phyloP scores from a whole-genome alignment of 2,113 vertebrate genomes.

The Laticauda colubrina region DNA sequence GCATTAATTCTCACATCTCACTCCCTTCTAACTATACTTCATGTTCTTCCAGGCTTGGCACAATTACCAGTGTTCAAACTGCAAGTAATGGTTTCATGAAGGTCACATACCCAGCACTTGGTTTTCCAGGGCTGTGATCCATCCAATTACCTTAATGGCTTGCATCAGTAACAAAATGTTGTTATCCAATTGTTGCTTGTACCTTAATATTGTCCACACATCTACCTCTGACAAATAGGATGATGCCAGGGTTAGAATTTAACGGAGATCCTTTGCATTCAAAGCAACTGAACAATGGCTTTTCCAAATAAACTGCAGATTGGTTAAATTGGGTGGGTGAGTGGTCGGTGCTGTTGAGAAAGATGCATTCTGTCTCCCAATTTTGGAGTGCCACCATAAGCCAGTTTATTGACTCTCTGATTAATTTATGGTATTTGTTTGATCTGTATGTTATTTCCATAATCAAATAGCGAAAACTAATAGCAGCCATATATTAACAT shows the following conservation, averaged over 20 bases:
- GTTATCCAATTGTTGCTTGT: not conserved
- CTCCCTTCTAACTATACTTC: not conserved
- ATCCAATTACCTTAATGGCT: not conserved
- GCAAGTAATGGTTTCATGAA: not conserved
- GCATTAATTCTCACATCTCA: not conserved
- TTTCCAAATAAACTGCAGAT: not conserved
- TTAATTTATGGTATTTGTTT: not conserved
- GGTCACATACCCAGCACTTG: not conserved
- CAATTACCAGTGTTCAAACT: not conserved
- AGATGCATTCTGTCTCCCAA: not conserved
- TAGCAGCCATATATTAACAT: not conserved
- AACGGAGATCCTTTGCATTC: not conserved
- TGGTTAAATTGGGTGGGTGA: not conserved
- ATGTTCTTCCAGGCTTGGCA: not conserved
- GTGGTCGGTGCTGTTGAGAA: not conserved
- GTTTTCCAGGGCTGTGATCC: not conserved
- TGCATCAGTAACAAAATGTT: not conserved
- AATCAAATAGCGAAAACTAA: not conserved
- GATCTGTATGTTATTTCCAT: not conserved
- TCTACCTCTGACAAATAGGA: not conserved
- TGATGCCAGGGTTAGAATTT: not conserved
- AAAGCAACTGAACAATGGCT: not conserved
- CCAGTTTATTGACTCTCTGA: not conserved
- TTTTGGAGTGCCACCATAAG: not conserved
- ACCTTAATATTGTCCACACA: not conserved